Evolutionary conservation across 2,113 vertebrate species (phyloP).

Genomic region (Sapajus apella): DNA sequence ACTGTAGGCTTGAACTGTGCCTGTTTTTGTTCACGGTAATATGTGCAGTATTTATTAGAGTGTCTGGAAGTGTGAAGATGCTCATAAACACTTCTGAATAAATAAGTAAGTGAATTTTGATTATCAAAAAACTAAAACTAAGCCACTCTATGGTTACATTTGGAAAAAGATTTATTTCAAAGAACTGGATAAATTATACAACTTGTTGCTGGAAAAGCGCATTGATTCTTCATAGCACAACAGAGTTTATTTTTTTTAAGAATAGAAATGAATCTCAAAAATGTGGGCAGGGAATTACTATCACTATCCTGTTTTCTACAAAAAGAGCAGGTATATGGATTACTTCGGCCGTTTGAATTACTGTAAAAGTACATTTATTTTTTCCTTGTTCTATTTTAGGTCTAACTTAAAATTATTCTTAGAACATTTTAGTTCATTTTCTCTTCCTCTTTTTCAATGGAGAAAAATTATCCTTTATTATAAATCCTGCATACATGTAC

Average conservation of each 20-base stretch:
- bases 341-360: neutral
- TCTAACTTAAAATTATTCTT: neutral
- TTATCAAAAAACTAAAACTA: neutral
- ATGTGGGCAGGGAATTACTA: neutral
- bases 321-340: neutral
- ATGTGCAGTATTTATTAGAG: neutral
- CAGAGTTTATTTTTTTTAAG: neutral
- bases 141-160: neutral
- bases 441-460: neutral
- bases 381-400: neutral
- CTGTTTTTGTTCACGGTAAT: neutral
- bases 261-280: neutral
- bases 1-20: neutral
- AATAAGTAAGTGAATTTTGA: neutral
- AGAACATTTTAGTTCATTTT: neutral
- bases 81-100: neutral
- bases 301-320: neutral
- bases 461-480: neutral
- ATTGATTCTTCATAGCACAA: neutral
- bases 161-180: neutral
- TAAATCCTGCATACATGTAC: neutral
- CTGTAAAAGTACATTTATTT: neutral
- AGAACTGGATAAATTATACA: neutral
- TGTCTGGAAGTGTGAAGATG: neutral
- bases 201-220: neutral